These are phyloP conservation scores for Oxycera nigricornis DNA, from an alignment of 2,888 invertebrate genomes.

Conservation along the genomic window DNA sequence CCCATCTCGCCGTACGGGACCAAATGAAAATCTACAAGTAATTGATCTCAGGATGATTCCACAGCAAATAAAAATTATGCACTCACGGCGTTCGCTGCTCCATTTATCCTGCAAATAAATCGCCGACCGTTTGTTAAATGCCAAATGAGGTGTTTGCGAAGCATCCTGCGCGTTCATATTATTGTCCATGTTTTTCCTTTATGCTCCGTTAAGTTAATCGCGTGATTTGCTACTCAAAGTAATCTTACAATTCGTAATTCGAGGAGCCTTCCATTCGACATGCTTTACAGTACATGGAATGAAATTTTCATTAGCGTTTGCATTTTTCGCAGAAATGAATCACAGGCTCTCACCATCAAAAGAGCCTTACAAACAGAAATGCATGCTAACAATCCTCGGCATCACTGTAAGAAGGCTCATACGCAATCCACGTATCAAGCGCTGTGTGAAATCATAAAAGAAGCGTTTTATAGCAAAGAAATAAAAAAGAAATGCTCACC, in stretches of 20 bases:
- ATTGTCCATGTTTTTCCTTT: slow-evolving; percentile 16
- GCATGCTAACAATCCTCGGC: neutral
- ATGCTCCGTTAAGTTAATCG: slow-evolving; percentile 40
- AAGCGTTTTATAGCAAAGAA: slow-evolving; percentile 37
- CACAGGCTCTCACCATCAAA: neutral
- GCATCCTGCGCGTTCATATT: slow-evolving; percentile 22
- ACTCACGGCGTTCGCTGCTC: neutral
- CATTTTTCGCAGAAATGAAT: neutral
- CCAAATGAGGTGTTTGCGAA: slow-evolving; percentile 35
- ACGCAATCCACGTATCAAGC: slow-evolving; percentile 21
- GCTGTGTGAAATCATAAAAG: slow-evolving; percentile 33
- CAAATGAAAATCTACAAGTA: slow-evolving; percentile 32
- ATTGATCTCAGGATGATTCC: slow-evolving; percentile 33
- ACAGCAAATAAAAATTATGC: slow-evolving; percentile 29
- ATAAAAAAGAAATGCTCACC: slow-evolving; percentile 32
- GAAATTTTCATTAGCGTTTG: neutral
- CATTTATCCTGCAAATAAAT: slow-evolving; percentile 23
- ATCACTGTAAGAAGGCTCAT: neutral
- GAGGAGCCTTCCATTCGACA: neutral
- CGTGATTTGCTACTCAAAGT: slow-evolving; percentile 35
- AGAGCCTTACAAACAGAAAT: no score
- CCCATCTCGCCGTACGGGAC: neutral
- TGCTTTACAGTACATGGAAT: neutral
- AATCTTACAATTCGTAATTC: slow-evolving; percentile 37
- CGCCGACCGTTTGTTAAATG: slow-evolving; percentile 14